Evolutionary conservation across 2,113 vertebrate species (phyloP).

Genomic region (Lepus americanus): DNA sequence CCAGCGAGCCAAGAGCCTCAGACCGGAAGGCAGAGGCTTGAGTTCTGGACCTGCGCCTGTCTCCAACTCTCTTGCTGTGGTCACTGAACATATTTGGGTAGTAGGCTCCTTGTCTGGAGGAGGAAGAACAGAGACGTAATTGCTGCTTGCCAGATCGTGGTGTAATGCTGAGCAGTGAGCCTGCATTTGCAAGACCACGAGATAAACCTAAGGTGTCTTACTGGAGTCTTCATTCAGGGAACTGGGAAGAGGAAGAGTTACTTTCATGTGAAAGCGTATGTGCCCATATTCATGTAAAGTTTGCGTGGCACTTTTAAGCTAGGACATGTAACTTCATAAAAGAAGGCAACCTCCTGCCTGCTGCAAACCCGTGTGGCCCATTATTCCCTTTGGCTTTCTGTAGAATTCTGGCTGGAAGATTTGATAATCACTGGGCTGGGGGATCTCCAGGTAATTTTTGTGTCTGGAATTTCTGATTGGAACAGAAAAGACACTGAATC

Average conservation of each 20-base stretch:
- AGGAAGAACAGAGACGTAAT: neutral
- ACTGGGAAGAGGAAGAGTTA: constrained; percentile 11
- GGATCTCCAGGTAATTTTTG: neutral
- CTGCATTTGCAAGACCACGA: neutral
- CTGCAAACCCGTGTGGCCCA: neutral
- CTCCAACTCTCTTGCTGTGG: neutral
- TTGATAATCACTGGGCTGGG: neutral
- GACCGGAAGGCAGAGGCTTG: neutral
- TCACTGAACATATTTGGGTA: neutral
- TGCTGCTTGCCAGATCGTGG: neutral
- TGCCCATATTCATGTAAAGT: neutral
- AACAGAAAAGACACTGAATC: neutral
- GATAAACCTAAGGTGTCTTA: neutral
- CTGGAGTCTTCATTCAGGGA: neutral
- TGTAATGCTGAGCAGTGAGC: neutral
- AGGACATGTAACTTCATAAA: neutral
- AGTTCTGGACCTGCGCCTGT: neutral
- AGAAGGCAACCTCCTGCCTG: neutral
- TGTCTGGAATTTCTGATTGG: neutral
- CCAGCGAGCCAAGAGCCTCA: neutral
- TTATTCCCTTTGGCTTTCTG: accelerated
- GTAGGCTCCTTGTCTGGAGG: neutral
- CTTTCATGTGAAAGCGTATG: neutral
- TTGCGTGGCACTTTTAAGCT: neutral
- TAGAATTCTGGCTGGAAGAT: neutral